Evolutionary conservation across 2,888 invertebrate genomes (phyloP).

Genomic region (Cantharis nigra): DNA sequence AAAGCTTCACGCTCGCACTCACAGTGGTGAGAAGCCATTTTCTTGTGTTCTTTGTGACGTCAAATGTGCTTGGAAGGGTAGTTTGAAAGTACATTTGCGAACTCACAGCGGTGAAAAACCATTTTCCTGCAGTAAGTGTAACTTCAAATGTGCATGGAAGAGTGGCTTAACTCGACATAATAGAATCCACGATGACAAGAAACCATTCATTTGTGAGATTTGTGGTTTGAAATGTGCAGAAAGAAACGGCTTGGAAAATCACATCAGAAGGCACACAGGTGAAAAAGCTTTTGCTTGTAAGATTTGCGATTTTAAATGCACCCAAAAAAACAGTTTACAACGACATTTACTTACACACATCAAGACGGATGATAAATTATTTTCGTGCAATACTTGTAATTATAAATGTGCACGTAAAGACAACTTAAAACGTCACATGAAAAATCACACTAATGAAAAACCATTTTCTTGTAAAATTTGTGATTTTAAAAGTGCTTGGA

Average conservation of each 20-base stretch:
- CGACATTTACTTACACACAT: background rate
- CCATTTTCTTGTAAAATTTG: background rate
- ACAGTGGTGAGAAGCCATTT: background rate
- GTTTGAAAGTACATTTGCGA: background rate
- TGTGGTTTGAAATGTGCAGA: background rate
- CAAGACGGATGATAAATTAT: background rate
- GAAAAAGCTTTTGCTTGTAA: background rate
- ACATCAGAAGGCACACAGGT: background rate
- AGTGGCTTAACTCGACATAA: background rate
- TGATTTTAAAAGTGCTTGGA: background rate
- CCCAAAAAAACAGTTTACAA: background rate
- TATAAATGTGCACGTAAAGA: background rate
- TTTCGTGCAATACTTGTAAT: background rate
- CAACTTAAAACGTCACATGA: background rate
- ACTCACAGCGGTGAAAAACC: background rate
- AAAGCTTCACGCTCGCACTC: background rate
- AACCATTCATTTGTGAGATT: background rate
- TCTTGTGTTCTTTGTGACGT: background rate
- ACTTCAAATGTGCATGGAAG: background rate
- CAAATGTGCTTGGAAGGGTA: background rate
- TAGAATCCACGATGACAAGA: background rate
- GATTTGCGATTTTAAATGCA: background rate
- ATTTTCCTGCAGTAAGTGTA: background rate
- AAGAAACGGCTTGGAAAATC: background rate
- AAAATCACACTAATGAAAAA: background rate